Evolutionary conservation across 2,113 vertebrate species (phyloP), one percentile per base, ranked within the genome.

Genomic region (Hydropotes inermis): DNA sequence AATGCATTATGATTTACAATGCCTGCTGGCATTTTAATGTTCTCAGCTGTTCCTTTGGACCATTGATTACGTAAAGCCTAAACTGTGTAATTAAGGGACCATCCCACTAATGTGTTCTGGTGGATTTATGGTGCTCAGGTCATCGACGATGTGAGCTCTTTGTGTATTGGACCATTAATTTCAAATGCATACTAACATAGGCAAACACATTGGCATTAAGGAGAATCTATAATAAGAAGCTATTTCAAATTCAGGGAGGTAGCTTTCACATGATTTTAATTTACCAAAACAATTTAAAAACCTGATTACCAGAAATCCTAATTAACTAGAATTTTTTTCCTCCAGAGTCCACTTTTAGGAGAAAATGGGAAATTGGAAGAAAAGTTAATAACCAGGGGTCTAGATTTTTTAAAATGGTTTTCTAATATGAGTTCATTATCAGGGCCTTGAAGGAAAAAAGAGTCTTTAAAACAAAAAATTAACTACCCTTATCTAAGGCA

Each of bases 41-140:
- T 97, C 96, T 97, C 94, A 93, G 91, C 95, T 79, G 93, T 92
- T 85, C 82, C 0, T 90, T 61, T 52, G 61, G 60, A 92, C 89
- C 58, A 82, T 94, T 95, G 95, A 97, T 98, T 96, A 93, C 96
- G 52, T 70, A 86, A 94, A 92, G 91, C 96, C 95, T 91, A 87
- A 95, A 84, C 78, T 95, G 90, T 82, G 16, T 91, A 79, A 95
- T 95, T 84, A 97, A 87, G 87, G 89, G 93, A 84, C 39, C 36
- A 47, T 92, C 93, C 91, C 78, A 50, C 54, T 97, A 58, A 97
- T 91, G 94, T 70, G 74, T 85, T 61, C 93, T 76, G 45, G 79
- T n/a, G 89, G 96, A 92, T 98, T 97, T 95, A 93, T 79, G 91
- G 60, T 27, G n/a, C 55, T 87, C 88, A 82, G 98, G 97, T 97